Conservation (phyloP, 1,140 invertebrate species). For the Calosoma granatense region DNA sequence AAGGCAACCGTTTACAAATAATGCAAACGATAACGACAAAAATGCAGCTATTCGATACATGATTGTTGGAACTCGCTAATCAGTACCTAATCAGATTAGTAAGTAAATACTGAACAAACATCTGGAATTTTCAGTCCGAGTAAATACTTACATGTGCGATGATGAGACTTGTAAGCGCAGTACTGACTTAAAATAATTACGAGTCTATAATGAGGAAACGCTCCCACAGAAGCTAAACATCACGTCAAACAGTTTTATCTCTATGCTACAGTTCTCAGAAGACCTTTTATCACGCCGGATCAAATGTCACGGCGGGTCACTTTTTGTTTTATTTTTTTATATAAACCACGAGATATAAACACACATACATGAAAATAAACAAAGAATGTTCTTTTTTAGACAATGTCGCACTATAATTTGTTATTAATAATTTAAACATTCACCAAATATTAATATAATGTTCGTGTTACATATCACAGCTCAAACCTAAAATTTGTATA, state of each 20-base stretch:
- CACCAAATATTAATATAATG: neutral
- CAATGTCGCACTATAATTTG: neutral
- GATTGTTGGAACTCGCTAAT: neutral
- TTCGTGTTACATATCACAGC: neutral
- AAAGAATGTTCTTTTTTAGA: neutral
- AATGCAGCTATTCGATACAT: neutral
- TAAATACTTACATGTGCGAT: no score
- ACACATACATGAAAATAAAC: neutral
- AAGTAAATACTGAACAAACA: no score
- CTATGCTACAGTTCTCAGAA: neutral
- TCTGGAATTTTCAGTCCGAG: no score
- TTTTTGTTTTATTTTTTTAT: neutral
- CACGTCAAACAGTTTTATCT: neutral
- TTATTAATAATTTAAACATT: neutral
- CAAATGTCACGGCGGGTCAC: neutral
- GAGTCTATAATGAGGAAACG: neutral
- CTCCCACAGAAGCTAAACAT: neutral
- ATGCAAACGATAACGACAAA: slow-evolving; percentile 2
- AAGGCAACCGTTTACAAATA: slow-evolving; percentile 24
- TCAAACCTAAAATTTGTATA: neutral
- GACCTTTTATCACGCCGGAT: neutral
- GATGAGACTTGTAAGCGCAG: neutral
- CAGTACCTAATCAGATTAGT: neutral
- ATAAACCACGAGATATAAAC: neutral
- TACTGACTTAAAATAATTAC: slow-evolving; percentile 1